phyloP scores from a whole-genome alignment of 2,113 vertebrate genomes.

The Anolis carolinensis region DNA sequence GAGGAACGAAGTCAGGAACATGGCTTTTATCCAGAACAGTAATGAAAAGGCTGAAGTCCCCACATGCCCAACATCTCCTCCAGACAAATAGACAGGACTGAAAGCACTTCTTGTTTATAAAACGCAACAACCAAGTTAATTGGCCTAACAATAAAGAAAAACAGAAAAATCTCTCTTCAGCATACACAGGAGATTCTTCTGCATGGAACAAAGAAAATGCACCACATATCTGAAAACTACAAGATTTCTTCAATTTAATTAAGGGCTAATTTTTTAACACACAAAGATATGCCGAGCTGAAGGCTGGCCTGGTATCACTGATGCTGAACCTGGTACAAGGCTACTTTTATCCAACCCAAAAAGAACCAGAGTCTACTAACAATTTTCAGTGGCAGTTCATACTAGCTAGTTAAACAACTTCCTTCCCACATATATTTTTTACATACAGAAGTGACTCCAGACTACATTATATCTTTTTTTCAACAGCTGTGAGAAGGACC shows the following conservation, averaged over 20 bases:
- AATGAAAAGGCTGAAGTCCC: neutral
- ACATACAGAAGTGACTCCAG: neutral
- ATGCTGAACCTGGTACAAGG: neutral
- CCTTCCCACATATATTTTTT: too few relatives aligned
- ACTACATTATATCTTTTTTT: neutral
- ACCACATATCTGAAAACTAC: fast-evolving
- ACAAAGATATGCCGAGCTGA: neutral
- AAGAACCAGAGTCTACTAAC: neutral
- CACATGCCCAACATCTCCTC: neutral
- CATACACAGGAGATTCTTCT: neutral
- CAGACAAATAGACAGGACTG: fast-evolving
- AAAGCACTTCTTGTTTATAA: constrained; percentile 7
- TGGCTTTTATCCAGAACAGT: too few relatives aligned
- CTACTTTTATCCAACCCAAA: neutral
- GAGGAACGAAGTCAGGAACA: neutral
- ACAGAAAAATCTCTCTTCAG: neutral
- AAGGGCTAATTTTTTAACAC: neutral
- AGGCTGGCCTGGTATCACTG: neutral
- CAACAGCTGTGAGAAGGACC: neutral
- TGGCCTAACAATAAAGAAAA: neutral
- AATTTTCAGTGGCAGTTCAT: neutral
- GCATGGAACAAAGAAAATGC: neutral
- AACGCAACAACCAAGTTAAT: neutral
- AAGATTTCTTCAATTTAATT: neutral
- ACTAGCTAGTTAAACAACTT: neutral